phyloP scores from a whole-genome alignment of 1,140 invertebrate genomes.

The Sinonovacula constricta region DNA sequence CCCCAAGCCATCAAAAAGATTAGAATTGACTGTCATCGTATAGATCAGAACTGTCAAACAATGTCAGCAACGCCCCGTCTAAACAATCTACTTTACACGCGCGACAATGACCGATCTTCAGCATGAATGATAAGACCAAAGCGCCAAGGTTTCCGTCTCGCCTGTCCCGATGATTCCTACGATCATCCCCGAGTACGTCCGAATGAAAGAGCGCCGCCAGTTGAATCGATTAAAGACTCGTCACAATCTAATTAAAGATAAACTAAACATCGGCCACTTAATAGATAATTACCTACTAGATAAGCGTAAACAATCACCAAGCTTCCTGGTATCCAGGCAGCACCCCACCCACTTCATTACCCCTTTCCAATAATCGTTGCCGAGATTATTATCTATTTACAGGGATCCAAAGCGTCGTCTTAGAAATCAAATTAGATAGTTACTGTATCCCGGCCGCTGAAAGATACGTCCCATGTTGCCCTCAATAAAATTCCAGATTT shows the following conservation, averaged over 20 bases:
- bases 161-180: no score
- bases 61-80: no score
- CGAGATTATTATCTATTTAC: constrained; percentile 40
- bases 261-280: constrained; percentile 46
- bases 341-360: constrained; percentile 39
- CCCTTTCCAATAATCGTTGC: constrained; percentile 34
- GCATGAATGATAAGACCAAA: no score
- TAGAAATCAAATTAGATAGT: constrained; percentile 35
- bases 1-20: no score
- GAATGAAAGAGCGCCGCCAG: no score
- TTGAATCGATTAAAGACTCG: constrained; percentile 44
- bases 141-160: no score
- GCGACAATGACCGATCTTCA: no score
- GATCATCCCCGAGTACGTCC: no score
- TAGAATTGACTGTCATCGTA: no score
- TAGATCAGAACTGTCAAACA: no score
- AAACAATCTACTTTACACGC: no score
- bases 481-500: constrained; percentile 39
- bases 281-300: constrained; percentile 50
- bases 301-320: constrained; percentile 36
- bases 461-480: constrained; percentile 22
- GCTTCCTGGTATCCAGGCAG: no score
- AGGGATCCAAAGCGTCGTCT: constrained; percentile 25
- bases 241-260: constrained; percentile 47
- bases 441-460: constrained; percentile 22